Evolutionary conservation across 37 sponge, comb jelly and placozoan species (phyloP), one percentile per base, ranked within the genome.

Genomic region (Beroe ovata): DNA sequence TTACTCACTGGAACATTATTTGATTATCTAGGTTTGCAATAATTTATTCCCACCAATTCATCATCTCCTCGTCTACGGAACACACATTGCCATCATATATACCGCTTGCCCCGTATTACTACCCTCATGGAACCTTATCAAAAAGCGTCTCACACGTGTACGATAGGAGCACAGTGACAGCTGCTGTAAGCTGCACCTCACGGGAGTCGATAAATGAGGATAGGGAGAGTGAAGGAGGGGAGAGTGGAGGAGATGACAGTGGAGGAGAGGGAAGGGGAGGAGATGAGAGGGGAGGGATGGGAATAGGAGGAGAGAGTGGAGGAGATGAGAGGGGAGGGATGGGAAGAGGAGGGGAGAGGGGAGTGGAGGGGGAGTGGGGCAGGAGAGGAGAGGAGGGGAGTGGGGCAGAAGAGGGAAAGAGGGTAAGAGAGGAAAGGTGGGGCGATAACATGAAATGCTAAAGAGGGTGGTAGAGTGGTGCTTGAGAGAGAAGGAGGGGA

Each of bases 221-320:
- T n/a, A 63, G 64, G 26, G 64, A 63, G 25, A 63, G 64, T 23
- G 64, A 22, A n/a, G 26, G 64, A n/a, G 64, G 64, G 26, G 64
- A 21, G 64, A 63, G 64, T 14, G 64, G 26, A 26, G n/a, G 64
- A 26, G n/a, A 26, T 23, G 25, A 21, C 25, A 63, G 64, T 8
- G 64, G 26, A n/a, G n/a, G 64, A 21, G 25, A 21, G 64, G 26
- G 25, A 63, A n/a, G 26, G 64, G 26, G 19, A 63, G 64, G 8
- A n/a, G 26, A 26, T 8, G 64, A 21, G 25, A 21, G 8, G 64
- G 26, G 64, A 63, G 64, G 26, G 25, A 21, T 14, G 8, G 64
- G 26, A n/a, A 22, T 11, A 21, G 64, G n/a, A n/a, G 26, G 64
- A 63, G 71, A 8, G 38, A 34, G 34, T 20, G 38, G 4, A 29